Evolutionary conservation across 2,113 vertebrate species (phyloP).

Genomic region (Prochilodus magdalenae): DNA sequence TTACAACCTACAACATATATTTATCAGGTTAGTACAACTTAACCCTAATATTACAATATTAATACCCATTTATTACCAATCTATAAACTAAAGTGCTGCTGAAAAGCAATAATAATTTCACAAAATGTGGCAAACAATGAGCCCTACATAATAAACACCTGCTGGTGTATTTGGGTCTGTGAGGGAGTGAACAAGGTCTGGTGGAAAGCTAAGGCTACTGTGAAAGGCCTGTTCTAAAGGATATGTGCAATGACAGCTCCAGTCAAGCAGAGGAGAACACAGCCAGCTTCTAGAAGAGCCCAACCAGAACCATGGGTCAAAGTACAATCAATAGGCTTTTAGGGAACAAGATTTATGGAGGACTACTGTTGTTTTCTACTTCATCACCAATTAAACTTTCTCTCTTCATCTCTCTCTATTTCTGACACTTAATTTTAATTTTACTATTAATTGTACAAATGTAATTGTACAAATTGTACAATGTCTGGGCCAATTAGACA

Average conservation of each 20-base stretch:
- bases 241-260: slow-evolving; percentile 39
- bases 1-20: too few relatives aligned
- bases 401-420: neutral
- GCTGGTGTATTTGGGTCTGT: neutral
- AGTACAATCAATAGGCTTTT: slow-evolving; percentile 31
- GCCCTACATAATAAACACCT: too few relatives aligned
- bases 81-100: too few relatives aligned
- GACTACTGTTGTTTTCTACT: neutral
- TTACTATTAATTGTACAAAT: too few relatives aligned
- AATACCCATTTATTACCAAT: too few relatives aligned
- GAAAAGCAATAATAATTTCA: too few relatives aligned
- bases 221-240: slow-evolving; percentile 3
- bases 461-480: too few relatives aligned
- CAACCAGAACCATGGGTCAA: neutral
- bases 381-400: neutral
- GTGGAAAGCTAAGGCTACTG: slow-evolving; percentile 1
- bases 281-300: neutral
- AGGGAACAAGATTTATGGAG: slow-evolving; percentile 5
- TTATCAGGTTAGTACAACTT: too few relatives aligned
- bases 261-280: slow-evolving; percentile 32
- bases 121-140: neutral
- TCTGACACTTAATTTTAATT: neutral
- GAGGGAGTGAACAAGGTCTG: neutral
- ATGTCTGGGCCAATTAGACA: too few relatives aligned
- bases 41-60: too few relatives aligned